A percentile compares a stretch with the other conserved stretches of the same genome.
Evolutionary conservation across 1,140 invertebrate species (phyloP).

Genomic region (Aphelinus atriplicis): DNA sequence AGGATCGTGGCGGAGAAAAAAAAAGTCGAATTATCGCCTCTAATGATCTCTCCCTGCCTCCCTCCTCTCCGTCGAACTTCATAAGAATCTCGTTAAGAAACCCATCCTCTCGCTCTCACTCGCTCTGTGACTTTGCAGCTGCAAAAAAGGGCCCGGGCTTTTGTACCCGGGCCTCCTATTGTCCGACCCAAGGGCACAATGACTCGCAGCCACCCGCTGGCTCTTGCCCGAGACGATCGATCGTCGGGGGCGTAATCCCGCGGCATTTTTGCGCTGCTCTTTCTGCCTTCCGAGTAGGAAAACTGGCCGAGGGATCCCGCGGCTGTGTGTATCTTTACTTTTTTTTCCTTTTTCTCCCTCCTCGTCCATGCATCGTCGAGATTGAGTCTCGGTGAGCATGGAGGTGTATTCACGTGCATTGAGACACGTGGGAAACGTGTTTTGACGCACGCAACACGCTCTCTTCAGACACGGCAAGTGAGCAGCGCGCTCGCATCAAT

Average conservation of each 20-base stretch:
- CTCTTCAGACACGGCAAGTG: too few species aligned
- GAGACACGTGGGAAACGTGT: too few species aligned
- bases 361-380: too few species aligned
- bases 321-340: background rate
- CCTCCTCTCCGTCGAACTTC: conserved; percentile 4
- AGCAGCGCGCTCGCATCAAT: too few species aligned
- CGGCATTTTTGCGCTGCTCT: too few species aligned
- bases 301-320: background rate
- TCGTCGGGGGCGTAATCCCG: too few species aligned
- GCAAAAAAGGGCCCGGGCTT: conserved; percentile 20
- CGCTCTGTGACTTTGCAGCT: conserved; percentile 13
- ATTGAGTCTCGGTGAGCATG: too few species aligned
- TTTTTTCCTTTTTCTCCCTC: background rate
- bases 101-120: background rate
- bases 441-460: too few species aligned
- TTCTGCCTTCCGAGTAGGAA: too few species aligned
- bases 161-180: conserved; percentile 17
- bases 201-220: background rate
- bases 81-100: conserved; percentile 41
- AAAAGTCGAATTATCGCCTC: conserved; percentile 26
- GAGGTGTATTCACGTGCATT: too few species aligned
- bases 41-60: conserved; percentile 33
- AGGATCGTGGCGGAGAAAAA: background rate
- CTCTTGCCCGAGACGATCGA: too few species aligned
- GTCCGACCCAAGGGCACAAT: conserved; percentile 8